A percentile compares a stretch with the other conserved stretches of the same genome.
Evolutionary conservation across 2,113 vertebrate species (phyloP).

Genomic region (Etheostoma spectabile): DNA sequence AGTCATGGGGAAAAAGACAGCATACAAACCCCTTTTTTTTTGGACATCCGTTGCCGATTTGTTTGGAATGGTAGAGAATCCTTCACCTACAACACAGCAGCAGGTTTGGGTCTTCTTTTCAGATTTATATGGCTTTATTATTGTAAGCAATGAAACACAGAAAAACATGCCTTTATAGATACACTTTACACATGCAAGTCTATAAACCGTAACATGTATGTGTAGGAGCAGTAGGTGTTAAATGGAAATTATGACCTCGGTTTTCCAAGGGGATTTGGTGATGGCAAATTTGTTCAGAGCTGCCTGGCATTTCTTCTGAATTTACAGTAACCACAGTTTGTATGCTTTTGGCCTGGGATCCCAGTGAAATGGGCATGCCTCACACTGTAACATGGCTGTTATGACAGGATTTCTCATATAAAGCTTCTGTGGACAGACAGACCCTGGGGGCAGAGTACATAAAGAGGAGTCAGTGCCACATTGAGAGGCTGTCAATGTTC

Average conservation of each 20-base stretch:
- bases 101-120: constrained; percentile 16
- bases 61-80: constrained; percentile 50
- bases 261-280: constrained; percentile 36
- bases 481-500: constrained; percentile 34
- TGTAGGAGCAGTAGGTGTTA: constrained; percentile 50
- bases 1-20: constrained; percentile 12
- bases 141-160: constrained; percentile 14
- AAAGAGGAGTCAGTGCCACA: constrained; percentile 53
- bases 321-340: constrained; percentile 65
- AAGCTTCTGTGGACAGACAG: constrained; percentile 61
- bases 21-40: constrained; percentile 19
- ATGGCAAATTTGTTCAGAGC: constrained; percentile 59
- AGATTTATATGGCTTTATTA: constrained; percentile 21
- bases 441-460: constrained; percentile 64
- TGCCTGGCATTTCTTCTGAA: constrained; percentile 44
- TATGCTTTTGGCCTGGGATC: constrained; percentile 66
- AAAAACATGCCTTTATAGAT: constrained; percentile 24
- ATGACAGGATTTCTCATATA: constrained; percentile 65
- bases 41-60: constrained; percentile 40
- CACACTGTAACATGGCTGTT: constrained; percentile 56
- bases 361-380: constrained; percentile 51
- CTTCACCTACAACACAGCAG: constrained; percentile 6
- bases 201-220: constrained; percentile 25
- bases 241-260: constrained; percentile 63
- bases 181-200: background rate